Base-by-base conservation (phyloP, 2,113 vertebrate species). In the Gallinago paraguaiae region DNA sequence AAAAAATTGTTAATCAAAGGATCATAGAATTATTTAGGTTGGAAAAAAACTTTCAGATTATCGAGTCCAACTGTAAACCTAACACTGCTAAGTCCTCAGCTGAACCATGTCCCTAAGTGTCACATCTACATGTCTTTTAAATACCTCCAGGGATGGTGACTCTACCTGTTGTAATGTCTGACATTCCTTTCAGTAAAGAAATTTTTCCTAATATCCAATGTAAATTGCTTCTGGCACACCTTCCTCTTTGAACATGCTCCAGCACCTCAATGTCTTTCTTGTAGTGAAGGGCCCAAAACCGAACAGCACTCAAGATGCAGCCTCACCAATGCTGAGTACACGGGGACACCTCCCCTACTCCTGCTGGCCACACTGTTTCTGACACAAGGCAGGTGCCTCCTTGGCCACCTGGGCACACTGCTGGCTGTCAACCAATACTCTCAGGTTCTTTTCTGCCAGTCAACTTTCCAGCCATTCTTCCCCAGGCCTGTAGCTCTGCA, bases 1-100 rank as follows among this genome's bases (percentile, higher is more conserved):
- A 75, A 81, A 25, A 86, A 93, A 88, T 86, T 50, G 27, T 59
- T 92, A 53, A 61, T 88, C 45, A 46, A 10, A 48, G 48, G 46
- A n/a, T 60, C 30, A 72, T 15, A 46, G 31, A 69, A 61, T 65
- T 2, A n/a, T 48, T 75, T 53, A 17, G 1, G 4, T 41, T 71
- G 15, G 39, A 50, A 91, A 89, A 23, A 11, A 50, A 10, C 27
- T 80, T 13, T 30, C 35, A 89, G 17, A 39, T 61, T 27, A 89
- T 53, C 0, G 0, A 50, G 37, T 48, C 15, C 41, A 79, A 27
- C 8, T 1, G 6, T 53, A 48, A 83, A 68, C 24, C 10, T n/a
- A 72, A 11, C 31, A 39, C 24, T 77, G 13, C 10, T 23, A 63
- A 68, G 20, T 68, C 46, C 45, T 46, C 17, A 30, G 15, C 41